Percentiles rank a stretch among this genome's conserved stretches.
Evolutionary conservation across 2,113 vertebrate genomes (phyloP).

Genomic region (Ophthalmolycus amberensis): DNA sequence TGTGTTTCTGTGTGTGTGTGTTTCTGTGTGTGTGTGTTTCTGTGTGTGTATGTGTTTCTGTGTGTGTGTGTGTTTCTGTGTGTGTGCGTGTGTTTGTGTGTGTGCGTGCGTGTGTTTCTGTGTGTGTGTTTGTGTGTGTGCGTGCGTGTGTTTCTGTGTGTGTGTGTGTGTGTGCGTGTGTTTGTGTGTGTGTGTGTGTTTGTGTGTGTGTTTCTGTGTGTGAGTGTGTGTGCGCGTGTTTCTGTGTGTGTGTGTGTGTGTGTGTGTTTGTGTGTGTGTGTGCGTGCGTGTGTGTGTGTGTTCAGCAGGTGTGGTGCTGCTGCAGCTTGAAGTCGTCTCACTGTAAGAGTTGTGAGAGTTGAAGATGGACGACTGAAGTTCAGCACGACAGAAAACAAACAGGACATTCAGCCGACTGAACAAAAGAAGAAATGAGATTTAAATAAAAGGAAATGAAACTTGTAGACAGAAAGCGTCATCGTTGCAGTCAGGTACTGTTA

Average conservation of each 20-base stretch:
- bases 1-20: background rate
- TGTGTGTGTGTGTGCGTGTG: background rate
- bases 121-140: background rate
- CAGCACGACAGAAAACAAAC: background rate
- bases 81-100: background rate
- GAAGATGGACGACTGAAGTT: constrained; percentile 20
- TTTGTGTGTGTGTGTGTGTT: background rate
- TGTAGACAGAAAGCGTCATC: background rate
- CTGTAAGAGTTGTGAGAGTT: background rate
- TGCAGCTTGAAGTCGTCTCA: background rate
- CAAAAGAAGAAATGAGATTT: constrained; percentile 25
- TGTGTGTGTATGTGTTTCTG: background rate
- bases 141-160: background rate
- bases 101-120: no score
- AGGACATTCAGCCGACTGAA: constrained; percentile 2
- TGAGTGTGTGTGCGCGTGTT: background rate
- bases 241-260: background rate
- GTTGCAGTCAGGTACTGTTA: constrained; percentile 17
- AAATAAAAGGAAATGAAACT: background rate
- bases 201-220: background rate
- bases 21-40: background rate
- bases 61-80: constrained; percentile 3
- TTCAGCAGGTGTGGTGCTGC: constrained; percentile 60
- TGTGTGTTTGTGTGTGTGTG: background rate
- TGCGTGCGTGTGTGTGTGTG: constrained; percentile 7